phyloP scores from a whole-genome alignment of 2,797 vertebrate genomes.

The Lycodopsis pacificus region DNA sequence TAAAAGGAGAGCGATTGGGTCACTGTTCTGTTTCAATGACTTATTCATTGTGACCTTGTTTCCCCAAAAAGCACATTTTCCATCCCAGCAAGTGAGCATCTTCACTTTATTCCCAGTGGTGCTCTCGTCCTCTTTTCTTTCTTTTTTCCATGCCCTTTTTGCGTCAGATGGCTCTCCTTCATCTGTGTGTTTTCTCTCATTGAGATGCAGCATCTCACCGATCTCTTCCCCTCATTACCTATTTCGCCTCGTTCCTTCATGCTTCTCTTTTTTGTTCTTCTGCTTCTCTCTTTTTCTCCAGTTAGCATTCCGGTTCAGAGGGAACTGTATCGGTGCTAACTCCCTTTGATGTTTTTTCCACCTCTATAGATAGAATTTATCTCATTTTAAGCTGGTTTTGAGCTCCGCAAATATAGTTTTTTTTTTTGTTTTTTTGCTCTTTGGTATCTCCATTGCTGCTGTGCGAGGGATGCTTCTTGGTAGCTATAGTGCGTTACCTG shows the following conservation, averaged over 20 bases:
- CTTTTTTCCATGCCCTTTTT: not conserved
- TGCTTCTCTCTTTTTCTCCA: conserved; percentile 16
- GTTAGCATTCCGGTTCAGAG: conserved; percentile 32
- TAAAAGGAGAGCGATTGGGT: conserved; percentile 10
- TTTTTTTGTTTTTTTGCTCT: not conserved
- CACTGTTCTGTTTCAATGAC: conserved; percentile 32
- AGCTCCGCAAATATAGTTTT: conserved; percentile 1
- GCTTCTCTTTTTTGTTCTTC: conserved; percentile 50
- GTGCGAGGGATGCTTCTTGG: not conserved
- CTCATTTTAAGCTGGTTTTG: conserved; percentile 2
- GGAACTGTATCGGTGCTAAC: conserved; percentile 15
- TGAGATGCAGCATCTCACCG: conserved; percentile 53
- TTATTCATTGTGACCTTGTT: conserved; percentile 55
- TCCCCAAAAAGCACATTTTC: conserved; percentile 26
- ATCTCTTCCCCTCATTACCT: conserved; percentile 61
- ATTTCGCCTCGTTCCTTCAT: conserved; percentile 49
- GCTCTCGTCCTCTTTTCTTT: not conserved
- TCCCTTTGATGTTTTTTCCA: conserved; percentile 48
- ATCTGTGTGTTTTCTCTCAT: conserved; percentile 54
- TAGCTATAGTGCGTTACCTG: not conserved
- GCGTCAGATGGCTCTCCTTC: conserved; percentile 36
- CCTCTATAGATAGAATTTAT: conserved; percentile 10
- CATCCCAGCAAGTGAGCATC: conserved; percentile 28
- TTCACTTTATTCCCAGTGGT: conserved; percentile 25
- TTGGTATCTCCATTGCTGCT: not conserved